A percentile compares a stretch with the other conserved stretches of the same genome.
phyloP scores from a whole-genome alignment of 2,888 invertebrate genomes.

The Galerucella pusilla region DNA sequence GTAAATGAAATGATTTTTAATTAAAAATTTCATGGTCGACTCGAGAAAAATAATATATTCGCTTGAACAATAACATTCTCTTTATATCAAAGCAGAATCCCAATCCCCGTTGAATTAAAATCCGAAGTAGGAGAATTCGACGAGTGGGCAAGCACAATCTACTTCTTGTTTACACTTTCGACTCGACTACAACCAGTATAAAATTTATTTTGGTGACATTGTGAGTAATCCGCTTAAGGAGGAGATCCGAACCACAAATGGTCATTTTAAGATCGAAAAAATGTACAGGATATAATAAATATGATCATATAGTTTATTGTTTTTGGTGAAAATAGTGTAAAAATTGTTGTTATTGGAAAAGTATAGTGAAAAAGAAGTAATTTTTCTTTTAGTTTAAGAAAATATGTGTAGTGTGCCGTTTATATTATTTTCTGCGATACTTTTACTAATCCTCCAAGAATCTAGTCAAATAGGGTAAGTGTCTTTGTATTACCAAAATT shows the following conservation, averaged over 20 bases:
- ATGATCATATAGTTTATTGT: not conserved
- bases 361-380: not conserved
- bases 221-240: not conserved
- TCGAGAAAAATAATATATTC: not conserved
- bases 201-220: conserved; percentile 4
- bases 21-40: not conserved
- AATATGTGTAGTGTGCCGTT: not conserved
- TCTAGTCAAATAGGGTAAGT: conserved; percentile 18
- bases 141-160: conserved; percentile 6
- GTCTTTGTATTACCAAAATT: not conserved
- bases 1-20: not conserved
- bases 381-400: not conserved
- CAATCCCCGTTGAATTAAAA: not conserved
- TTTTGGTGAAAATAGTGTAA: not conserved
- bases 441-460: not conserved
- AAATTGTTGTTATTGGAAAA: not conserved
- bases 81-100: not conserved
- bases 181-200: not conserved
- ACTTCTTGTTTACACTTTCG: conserved; percentile 8
- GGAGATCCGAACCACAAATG: not conserved
- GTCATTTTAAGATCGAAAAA: not conserved
- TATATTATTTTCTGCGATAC: not conserved
- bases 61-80: not conserved
- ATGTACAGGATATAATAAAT: not conserved
- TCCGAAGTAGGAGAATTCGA: conserved; percentile 14